Evolutionary conservation across 92 coral and sea anemone genomes (phyloP), one percentile per base, ranked within the genome.

Genomic region (Isaurus tuberculatus): DNA sequence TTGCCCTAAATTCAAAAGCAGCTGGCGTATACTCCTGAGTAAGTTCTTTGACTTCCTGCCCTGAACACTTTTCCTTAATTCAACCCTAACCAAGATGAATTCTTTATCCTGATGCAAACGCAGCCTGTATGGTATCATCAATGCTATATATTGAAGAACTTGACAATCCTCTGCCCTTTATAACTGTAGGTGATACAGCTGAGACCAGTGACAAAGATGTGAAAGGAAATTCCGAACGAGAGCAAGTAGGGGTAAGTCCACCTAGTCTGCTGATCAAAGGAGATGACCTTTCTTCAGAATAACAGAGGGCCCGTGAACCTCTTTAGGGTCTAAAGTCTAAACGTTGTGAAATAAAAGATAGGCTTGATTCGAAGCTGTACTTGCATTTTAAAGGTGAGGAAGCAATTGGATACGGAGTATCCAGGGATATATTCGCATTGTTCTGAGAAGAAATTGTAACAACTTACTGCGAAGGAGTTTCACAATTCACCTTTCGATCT

Each of bases 401-500:
- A 34, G 91, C 85, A 67, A 79, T 64, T 60, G 91, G 88, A 27
- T 82, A 88, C n/a, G 94, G 91, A 26, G 91, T 91, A 42, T 72
- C 83, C 26, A 85, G 89, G 63, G 90, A 91, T 48, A 92, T 89
- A 40, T 91, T 79, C 43, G 86, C 89, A 30, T 87, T 69, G 20
- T 91, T 91, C 58, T 88, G 91, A 91, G 90, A 88, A 61, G 73
- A 70, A 63, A 88, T 72, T 68, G 82, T 81, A 19, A 78, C 89
- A n/a, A 86, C 80, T 32, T 86, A 91, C 79, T 88, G 92, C 36
- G 87, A 92, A 43, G 95, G 91, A 44, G 83, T 79, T 71, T 88
- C 73, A 40, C 87, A 89, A 64, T 83, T 83, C 60, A 77, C 89
- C 58, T 86, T 86, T 51, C 82, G 20, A 60, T 84, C n/a, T 81